These are phyloP conservation scores for Girardinichthys multiradiatus DNA, from an alignment of 2,113 vertebrate genomes.

Conservation along the genomic window DNA sequence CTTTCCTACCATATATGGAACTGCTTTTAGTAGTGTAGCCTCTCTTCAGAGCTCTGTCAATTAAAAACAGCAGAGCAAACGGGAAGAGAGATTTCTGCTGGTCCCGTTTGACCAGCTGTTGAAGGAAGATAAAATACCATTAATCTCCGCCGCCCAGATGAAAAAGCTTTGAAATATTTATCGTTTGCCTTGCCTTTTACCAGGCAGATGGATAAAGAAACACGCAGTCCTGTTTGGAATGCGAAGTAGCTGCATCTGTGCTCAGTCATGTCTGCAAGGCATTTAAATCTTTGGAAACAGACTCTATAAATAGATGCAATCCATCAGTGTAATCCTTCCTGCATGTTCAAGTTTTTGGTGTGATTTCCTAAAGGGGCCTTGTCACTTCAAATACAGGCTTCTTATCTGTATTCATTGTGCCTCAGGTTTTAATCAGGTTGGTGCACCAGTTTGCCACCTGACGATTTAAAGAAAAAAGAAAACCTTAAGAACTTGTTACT, in stretches of 20 bases:
- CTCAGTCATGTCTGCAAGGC: conserved; percentile 53
- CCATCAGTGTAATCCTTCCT: conserved; percentile 62
- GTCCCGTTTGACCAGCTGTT: conserved; percentile 49
- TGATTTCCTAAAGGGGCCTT: conserved; percentile 29
- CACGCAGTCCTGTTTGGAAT: conserved; percentile 47
- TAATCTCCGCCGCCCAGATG: conserved; percentile 47
- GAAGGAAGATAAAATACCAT: conserved; percentile 49
- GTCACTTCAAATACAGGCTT: conserved; percentile 36
- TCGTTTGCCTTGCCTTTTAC: conserved; percentile 40
- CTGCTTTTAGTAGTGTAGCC: conserved; percentile 26
- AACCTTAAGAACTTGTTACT: too few relatives aligned
- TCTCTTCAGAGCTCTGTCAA: conserved; percentile 42
- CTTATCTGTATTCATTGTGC: conserved; percentile 39
- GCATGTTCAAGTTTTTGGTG: conserved; percentile 42
- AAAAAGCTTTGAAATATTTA: conserved; percentile 61
- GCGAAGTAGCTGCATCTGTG: conserved; percentile 44
- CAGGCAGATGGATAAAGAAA: conserved; percentile 54
- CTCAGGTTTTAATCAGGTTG: conserved; percentile 5
- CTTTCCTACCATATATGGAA: conserved; percentile 72
- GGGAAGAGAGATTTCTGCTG: conserved; percentile 64
- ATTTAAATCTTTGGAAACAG: conserved; percentile 58
- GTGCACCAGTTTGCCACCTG: conserved; percentile 1
- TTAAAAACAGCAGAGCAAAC: conserved; percentile 59
- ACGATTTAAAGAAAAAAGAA: background rate
- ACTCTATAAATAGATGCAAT: conserved; percentile 69